phyloP scores from a whole-genome alignment of 2,113 vertebrate genomes.

The Micromys minutus region DNA sequence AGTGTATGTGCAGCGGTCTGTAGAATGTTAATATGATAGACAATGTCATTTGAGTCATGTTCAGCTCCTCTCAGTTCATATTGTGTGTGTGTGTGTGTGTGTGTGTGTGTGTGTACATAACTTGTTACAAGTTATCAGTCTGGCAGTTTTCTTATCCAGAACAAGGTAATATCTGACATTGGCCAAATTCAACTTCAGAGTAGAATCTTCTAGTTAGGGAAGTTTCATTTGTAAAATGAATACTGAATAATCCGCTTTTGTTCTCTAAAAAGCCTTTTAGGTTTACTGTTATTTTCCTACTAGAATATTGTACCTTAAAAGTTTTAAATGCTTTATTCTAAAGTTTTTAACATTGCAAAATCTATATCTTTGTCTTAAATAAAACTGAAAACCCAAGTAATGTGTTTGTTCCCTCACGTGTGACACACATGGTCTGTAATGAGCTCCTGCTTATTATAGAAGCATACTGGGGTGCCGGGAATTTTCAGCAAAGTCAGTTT shows the following conservation, averaged over 20 bases:
- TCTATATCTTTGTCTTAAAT: constrained; percentile 40
- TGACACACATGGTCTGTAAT: background rate
- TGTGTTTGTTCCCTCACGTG: background rate
- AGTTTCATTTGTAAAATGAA: constrained; percentile 49
- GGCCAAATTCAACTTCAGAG: constrained; percentile 16
- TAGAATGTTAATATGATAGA: background rate
- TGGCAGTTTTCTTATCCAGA: constrained; percentile 50
- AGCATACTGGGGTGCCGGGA: background rate
- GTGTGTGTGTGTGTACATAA: background rate
- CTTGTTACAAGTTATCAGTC: background rate
- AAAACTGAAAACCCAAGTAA: background rate
- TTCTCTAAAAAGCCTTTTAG: constrained; percentile 18
- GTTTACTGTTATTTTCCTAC: constrained; percentile 58
- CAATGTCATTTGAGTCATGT: constrained; percentile 26
- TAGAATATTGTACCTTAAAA: constrained; percentile 68
- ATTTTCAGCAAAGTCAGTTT: background rate
- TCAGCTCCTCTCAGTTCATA: constrained; percentile 34
- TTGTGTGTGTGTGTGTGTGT: background rate
- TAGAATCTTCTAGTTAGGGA: constrained; percentile 28
- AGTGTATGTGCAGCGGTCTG: constrained; percentile 22
- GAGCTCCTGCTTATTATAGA: background rate
- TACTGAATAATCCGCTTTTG: background rate
- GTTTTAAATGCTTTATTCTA: constrained; percentile 49
- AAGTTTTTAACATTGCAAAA: constrained; percentile 44
- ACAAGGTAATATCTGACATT: constrained; percentile 7